Conservation (phyloP, 2,797 vertebrate genomes). For the Hephaestus fuliginosus region DNA sequence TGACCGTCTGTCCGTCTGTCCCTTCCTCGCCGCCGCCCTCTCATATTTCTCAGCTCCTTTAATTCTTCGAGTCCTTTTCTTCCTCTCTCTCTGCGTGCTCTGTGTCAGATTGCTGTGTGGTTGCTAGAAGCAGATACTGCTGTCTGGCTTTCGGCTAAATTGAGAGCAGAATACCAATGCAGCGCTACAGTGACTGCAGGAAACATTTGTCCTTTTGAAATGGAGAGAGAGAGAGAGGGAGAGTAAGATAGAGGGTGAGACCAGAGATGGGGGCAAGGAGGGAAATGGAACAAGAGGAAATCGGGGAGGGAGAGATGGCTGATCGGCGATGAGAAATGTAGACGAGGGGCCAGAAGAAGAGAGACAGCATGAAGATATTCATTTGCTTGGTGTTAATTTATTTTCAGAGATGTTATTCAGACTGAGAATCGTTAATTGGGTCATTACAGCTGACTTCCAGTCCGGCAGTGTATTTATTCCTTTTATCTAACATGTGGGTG, state of each 20-base stretch:
- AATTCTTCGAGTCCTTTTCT: slow-evolving; percentile 39
- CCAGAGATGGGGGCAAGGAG: slow-evolving; percentile 26
- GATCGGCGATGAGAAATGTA: slow-evolving; percentile 30
- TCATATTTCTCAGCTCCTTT: slow-evolving; percentile 53
- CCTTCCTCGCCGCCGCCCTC: slow-evolving; percentile 1
- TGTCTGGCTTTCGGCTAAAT: slow-evolving; percentile 75
- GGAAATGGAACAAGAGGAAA: slow-evolving; percentile 23
- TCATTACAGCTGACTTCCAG: slow-evolving; percentile 66
- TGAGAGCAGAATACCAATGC: slow-evolving; percentile 84
- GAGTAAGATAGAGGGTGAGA: slow-evolving; percentile 33
- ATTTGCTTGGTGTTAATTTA: slow-evolving; percentile 69
- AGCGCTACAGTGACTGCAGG: slow-evolving; percentile 78
- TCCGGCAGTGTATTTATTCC: slow-evolving; percentile 53
- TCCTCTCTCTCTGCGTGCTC: slow-evolving; percentile 39
- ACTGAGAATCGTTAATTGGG: slow-evolving; percentile 69
- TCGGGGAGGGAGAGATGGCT: neutral
- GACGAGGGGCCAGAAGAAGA: slow-evolving; percentile 21
- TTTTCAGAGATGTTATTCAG: slow-evolving; percentile 64
- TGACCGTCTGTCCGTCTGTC: neutral
- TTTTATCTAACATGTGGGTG: slow-evolving; percentile 54
- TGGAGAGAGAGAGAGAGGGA: slow-evolving; percentile 46
- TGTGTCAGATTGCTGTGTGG: slow-evolving; percentile 77
- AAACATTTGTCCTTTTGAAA: slow-evolving; percentile 84
- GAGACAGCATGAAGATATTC: slow-evolving; percentile 39
- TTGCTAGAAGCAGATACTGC: slow-evolving; percentile 74